Percentiles rank a stretch among this genome's conserved stretches.
Conservation (phyloP, 1,140 invertebrate species). For the Brachystomella parvula region DNA sequence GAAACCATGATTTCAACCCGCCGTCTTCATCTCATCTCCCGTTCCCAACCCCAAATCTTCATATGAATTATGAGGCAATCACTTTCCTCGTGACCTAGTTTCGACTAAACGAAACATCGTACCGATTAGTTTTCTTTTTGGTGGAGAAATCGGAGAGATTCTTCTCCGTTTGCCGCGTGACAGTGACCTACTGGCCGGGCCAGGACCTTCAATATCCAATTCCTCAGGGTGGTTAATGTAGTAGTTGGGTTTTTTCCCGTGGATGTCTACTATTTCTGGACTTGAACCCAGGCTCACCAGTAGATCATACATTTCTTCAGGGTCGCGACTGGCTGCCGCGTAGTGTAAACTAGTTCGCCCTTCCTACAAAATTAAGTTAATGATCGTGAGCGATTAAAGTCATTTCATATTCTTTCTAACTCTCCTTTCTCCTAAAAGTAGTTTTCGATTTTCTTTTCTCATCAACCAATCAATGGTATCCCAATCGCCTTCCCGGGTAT, state of each 20-base stretch:
- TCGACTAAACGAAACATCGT: too few species aligned
- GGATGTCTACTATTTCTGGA: slow-evolving; percentile 55
- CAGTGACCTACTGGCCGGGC: neutral
- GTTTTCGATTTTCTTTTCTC: too few species aligned
- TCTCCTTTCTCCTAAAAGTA: too few species aligned
- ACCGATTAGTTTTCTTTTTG: slow-evolving; percentile 12
- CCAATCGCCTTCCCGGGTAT: too few species aligned
- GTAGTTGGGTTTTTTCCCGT: slow-evolving; percentile 59
- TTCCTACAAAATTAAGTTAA: slow-evolving; percentile 49
- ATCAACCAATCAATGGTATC: too few species aligned
- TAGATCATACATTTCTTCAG: slow-evolving; percentile 54
- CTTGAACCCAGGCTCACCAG: slow-evolving; percentile 60
- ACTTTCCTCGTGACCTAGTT: too few species aligned
- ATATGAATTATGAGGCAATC: too few species aligned
- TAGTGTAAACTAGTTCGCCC: slow-evolving; percentile 75
- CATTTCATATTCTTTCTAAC: too few species aligned
- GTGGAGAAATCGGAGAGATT: slow-evolving; percentile 21
- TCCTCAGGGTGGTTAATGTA: slow-evolving; percentile 52
- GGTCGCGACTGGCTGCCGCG: slow-evolving; percentile 54
- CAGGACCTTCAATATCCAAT: slow-evolving; percentile 36
- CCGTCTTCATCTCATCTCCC: too few species aligned
- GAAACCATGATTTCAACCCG: too few species aligned
- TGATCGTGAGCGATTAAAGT: too few species aligned
- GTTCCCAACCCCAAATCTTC: too few species aligned
- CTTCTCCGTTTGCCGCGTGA: slow-evolving; percentile 17